phyloP scores from a whole-genome alignment of 2,113 vertebrate genomes.

The Peucedramus taeniatus region DNA sequence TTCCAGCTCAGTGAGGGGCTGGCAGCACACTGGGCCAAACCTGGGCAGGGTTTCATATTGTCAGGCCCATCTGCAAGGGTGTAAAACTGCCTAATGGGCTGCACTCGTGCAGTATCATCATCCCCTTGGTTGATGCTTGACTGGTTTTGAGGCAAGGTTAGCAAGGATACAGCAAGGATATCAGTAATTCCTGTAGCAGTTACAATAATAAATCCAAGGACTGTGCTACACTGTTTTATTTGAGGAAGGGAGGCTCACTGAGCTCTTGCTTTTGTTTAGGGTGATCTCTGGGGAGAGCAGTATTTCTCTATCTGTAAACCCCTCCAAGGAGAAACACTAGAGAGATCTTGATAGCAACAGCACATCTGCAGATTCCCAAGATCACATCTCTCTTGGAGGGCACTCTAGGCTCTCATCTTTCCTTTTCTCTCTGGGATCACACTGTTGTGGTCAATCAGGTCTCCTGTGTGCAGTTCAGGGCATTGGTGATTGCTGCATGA shows the following conservation, averaged over 20 bases:
- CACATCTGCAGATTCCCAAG: background rate
- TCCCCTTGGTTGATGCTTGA: background rate
- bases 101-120: accelerated
- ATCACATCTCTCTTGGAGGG: background rate
- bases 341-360: background rate
- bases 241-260: background rate
- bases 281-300: background rate
- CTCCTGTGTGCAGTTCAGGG: background rate
- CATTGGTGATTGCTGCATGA: background rate
- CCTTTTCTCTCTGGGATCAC: background rate
- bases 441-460: background rate
- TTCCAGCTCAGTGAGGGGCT: background rate
- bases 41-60: background rate
- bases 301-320: background rate
- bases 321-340: background rate
- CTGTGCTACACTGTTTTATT: background rate
- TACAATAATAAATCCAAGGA: background rate
- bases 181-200: background rate
- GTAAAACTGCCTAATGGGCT: background rate
- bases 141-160: background rate
- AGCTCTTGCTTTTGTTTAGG: background rate
- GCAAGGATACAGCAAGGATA: background rate
- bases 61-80: background rate
- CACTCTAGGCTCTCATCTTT: background rate
- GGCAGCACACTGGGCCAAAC: background rate